phyloP scores from a whole-genome alignment of 1,140 invertebrate genomes.

The Drosophila truncata region DNA sequence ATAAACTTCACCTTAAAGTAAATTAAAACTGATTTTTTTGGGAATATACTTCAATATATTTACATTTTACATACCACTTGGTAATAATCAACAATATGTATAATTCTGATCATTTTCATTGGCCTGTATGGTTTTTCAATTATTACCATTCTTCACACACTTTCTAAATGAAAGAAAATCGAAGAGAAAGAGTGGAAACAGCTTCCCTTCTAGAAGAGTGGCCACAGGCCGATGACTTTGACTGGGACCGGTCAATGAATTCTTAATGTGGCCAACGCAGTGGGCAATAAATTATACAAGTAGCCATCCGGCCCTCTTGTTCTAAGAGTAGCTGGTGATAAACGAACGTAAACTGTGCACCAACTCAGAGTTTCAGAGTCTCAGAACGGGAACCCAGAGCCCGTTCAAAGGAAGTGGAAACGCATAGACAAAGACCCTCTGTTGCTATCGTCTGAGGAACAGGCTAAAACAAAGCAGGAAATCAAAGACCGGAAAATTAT shows the following conservation, averaged over 20 bases:
- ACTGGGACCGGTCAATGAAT: constrained; percentile 77
- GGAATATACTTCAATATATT: not conserved
- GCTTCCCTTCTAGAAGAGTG: constrained; percentile 59
- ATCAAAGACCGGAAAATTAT: constrained; percentile 80
- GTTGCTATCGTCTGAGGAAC: constrained; percentile 34
- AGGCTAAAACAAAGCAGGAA: constrained; percentile 79
- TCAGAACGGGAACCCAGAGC: constrained; percentile 34
- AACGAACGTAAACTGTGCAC: constrained; percentile 44
- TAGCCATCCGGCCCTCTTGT: constrained; percentile 38
- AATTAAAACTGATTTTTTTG: not conserved
- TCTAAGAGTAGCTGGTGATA: constrained; percentile 41
- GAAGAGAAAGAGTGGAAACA: constrained; percentile 28
- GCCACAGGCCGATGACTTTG: constrained; percentile 76
- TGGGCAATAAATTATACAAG: constrained; percentile 80
- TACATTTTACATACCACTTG: not conserved
- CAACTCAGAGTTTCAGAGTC: constrained; percentile 10
- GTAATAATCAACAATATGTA: not conserved
- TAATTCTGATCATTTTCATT: constrained; percentile 9
- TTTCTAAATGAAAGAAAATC: constrained; percentile 58
- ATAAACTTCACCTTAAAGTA: not conserved
- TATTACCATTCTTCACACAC: constrained; percentile 43
- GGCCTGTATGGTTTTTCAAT: constrained; percentile 11
- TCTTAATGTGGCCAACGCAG: constrained; percentile 69
- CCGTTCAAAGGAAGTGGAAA: constrained; percentile 70
- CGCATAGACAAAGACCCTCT: constrained; percentile 65